phyloP scores from a whole-genome alignment of 2,888 invertebrate species.

The Tetragnatha montana region DNA sequence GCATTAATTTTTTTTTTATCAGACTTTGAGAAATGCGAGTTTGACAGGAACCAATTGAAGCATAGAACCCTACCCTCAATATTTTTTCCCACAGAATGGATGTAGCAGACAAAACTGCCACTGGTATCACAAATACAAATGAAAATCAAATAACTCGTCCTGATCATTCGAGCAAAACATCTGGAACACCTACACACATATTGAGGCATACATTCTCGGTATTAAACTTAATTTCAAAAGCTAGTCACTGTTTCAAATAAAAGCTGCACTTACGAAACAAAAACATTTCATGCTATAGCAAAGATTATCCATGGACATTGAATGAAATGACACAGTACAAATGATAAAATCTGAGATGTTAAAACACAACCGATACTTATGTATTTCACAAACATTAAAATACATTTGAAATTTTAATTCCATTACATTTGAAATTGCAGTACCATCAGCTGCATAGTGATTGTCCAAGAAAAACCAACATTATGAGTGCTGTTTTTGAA shows the following conservation, averaged over 20 bases:
- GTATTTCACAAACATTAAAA: not conserved
- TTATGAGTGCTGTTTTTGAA: not conserved
- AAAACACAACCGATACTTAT: not conserved
- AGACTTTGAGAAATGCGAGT: not conserved
- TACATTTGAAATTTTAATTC: not conserved
- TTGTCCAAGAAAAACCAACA: not conserved
- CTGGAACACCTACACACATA: not conserved
- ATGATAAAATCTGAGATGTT: not conserved
- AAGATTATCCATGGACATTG: not conserved
- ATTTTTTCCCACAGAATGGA: not conserved
- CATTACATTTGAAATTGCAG: not conserved
- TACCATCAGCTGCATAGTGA: not conserved
- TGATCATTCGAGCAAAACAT: not conserved
- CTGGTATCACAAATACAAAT: not conserved
- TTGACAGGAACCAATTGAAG: not conserved
- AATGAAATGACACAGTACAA: not conserved
- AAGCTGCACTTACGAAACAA: not conserved
- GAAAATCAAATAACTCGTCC: not conserved
- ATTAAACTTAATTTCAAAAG: not conserved
- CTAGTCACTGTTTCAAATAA: not conserved
- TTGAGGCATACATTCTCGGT: not conserved
- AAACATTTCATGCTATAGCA: not conserved
- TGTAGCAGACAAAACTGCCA: not conserved
- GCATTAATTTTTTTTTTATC: not conserved
- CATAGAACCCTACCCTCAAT: not conserved